Evolutionary conservation across 2,888 invertebrate genomes (phyloP), one percentile per base, ranked within the genome.

Genomic region (Exephanes ischioxanthus): DNA sequence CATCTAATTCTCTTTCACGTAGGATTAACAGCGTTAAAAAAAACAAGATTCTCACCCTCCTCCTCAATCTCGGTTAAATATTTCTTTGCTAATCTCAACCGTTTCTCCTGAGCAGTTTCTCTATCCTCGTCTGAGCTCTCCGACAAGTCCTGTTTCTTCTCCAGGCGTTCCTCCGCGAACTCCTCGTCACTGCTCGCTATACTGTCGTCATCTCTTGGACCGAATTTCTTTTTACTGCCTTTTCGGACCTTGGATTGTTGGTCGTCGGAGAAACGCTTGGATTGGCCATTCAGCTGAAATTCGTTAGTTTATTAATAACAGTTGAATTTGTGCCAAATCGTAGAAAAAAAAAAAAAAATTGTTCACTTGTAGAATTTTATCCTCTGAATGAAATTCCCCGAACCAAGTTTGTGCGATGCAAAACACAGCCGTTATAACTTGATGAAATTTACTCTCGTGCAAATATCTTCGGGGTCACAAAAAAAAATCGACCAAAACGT

Each of bases 101-200:
- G 97, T 92, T 99, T 99, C 91, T 99, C 98, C 93, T 99, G 98
- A 0, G 97, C 96, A 0, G 98, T 98, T 94, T 98, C 97, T 87
- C 96, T 95, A 87, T 96, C 96, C 89, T 96, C 96, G 88, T 96
- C 96, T 37, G 91, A 93, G 26, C 93, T 93, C 51, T 82, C 73
- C 1, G 76, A 61, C n/a, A 70, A 72, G 68, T 76, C 63, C 19
- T 68, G 63, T 22, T 85, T 71, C 75, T 87, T 92, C 91, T 89
- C 89, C 41, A 91, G 87, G 80, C 89, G 89, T 81, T 93, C 90
- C 76, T 93, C 93, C 14, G 92, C 92, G 68, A 93, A 88, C 88
- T 94, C 94, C 89, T 94, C 94, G 84, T 94, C 94, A 33, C 92
- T 91, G 80, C 93, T 94, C 2, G 91, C 91, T 72, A 94, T 93